These are phyloP conservation scores for Rhinatrema bivittatum DNA, from an alignment of 2,797 vertebrate species.

Conservation along the genomic window DNA sequence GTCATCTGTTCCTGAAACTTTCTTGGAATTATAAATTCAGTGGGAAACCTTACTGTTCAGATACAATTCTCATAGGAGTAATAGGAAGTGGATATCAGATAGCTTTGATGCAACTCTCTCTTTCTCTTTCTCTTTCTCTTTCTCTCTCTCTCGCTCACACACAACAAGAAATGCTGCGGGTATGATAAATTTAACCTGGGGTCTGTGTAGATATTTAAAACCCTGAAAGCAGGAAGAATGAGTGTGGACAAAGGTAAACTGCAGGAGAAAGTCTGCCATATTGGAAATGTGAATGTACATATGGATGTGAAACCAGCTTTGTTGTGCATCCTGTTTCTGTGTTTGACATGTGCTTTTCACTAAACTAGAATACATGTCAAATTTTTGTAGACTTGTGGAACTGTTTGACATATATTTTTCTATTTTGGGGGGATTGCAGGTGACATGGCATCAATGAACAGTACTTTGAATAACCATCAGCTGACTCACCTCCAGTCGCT, in stretches of 20 bases:
- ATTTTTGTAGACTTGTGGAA: conserved; percentile 26
- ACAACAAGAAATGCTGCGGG: too few species aligned
- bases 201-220: neutral
- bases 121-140: too few species aligned
- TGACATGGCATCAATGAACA: conserved; percentile 73
- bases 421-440: conserved; percentile 56
- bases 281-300: too few species aligned
- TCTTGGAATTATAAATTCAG: too few species aligned
- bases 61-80: too few species aligned
- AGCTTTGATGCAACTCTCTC: too few species aligned
- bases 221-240: neutral
- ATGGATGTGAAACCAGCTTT: neutral
- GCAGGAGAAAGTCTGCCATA: neutral
- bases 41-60: too few species aligned
- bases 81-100: too few species aligned
- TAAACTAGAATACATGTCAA: neutral
- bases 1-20: too few species aligned
- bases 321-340: neutral
- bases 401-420: neutral
- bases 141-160: too few species aligned
- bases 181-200: too few species aligned
- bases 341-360: conserved; percentile 1
- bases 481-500: conserved; percentile 72
- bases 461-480: conserved; percentile 72
- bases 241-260: neutral